phyloP scores from a whole-genome alignment of 1,140 invertebrate genomes.

The Psix sp. region DNA sequence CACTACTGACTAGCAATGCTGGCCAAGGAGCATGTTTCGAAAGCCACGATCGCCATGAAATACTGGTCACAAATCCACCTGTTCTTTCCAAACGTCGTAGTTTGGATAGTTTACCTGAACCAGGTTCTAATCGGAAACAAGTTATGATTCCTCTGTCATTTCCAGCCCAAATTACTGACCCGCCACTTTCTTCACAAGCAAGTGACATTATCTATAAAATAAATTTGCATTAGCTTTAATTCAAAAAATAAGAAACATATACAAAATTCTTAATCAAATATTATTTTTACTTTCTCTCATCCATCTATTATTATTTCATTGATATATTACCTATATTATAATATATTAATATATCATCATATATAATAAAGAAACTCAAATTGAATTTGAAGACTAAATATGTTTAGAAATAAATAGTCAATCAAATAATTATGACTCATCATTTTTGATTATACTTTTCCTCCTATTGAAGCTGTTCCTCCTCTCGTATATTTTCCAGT shows the following conservation, averaged over 20 bases:
- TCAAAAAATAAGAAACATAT: too few relatives aligned
- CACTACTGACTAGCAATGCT: conserved; percentile 86
- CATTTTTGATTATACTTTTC: conserved; percentile 78
- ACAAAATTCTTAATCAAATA: too few relatives aligned
- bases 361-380: too few relatives aligned
- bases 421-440: too few relatives aligned
- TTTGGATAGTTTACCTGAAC: conserved; percentile 84
- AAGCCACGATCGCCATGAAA: conserved; percentile 89
- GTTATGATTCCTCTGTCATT: conserved; percentile 84
- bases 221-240: conserved; percentile 6
- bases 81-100: conserved; percentile 80
- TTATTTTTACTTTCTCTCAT: too few relatives aligned
- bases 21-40: conserved; percentile 87
- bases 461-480: conserved; percentile 85
- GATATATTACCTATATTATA: too few relatives aligned
- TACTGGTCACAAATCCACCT: conserved; percentile 83
- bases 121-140: conserved; percentile 79
- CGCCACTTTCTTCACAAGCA: conserved; percentile 86
- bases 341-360: too few relatives aligned
- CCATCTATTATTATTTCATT: too few relatives aligned
- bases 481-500: conserved; percentile 89
- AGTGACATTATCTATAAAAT: conserved; percentile 78
- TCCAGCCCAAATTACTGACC: conserved; percentile 86
- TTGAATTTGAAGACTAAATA: too few relatives aligned
- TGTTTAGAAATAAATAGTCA: too few relatives aligned